Evolutionary conservation across 2,113 vertebrate genomes (phyloP), one percentile per base, ranked within the genome.

Genomic region (Accipiter cooperii): DNA sequence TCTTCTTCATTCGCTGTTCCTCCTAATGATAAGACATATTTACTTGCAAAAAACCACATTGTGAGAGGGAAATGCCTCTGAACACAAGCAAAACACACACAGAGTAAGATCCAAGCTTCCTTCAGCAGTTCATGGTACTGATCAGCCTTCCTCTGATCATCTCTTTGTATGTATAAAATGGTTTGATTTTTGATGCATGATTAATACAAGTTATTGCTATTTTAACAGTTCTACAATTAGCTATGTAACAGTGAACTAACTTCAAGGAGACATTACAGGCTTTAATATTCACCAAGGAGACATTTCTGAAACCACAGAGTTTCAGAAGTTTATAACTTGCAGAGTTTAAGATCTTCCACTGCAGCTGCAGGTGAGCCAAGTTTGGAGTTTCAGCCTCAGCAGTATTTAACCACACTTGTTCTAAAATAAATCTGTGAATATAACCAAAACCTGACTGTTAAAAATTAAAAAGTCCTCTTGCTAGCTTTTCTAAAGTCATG

Each of bases 401-500:
- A 69, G 21, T 34, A 87, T 74, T 89, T 85, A 96, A 65, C 68
- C 51, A 86, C 12, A 18, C 8, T 89, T 89, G 21, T 63, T 76
- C 89, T 92, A 87, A 97, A 97, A 90, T 84, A 94, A 54, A 93
- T 47, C 90, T 68, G 68, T 36, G n/a, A 91, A 73, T 18, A 28
- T 22, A 90, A 66, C 21, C 51, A 95, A 63, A 57, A 63, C 17
- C 26, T 29, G 40, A 74, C n/a, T 66, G 52, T 51, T 85, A 89
- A 87, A 88, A 92, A 64, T 42, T 22, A 9, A 80, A 3, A 70
- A 75, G 5, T n/a, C 12, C 34, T 74, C 51, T 80, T 84, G 55
- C 75, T 91, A 87, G 20, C 9, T 76, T 31, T 90, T 42, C 58
- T 63, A 2, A 34, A 86, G 29, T 38, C 14, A 29, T 12, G 5